phyloP scores from a whole-genome alignment of 92 coral and sea anemone genomes.

The Umimayanthus chanpuru region DNA sequence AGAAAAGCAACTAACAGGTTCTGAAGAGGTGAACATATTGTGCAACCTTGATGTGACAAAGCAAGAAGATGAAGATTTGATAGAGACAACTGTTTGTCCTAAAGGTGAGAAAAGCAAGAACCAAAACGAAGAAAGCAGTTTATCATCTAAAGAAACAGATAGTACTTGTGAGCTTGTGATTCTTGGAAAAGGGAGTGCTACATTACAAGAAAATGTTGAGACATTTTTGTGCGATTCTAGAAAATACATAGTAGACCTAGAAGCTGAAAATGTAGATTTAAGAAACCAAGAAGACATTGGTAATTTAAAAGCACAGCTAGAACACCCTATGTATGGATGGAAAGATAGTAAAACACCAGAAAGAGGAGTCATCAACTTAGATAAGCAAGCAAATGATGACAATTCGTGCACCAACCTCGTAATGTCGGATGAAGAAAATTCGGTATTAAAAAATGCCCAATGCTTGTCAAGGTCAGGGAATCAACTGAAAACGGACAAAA shows the following conservation, averaged over 20 bases:
- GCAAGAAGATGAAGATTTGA: not conserved
- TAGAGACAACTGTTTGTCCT: not conserved
- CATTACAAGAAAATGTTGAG: not conserved
- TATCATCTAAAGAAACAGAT: not conserved
- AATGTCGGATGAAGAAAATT: not conserved
- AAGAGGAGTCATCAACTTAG: not conserved
- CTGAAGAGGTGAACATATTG: not conserved
- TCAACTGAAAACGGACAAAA: not conserved
- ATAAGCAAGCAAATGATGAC: not conserved
- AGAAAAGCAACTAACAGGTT: conserved; percentile 20
- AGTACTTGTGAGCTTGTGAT: not conserved
- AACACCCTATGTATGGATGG: not conserved
- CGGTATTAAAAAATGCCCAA: not conserved
- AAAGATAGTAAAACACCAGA: not conserved
- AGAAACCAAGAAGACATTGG: not conserved
- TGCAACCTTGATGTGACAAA: not conserved
- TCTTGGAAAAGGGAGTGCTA: not conserved
- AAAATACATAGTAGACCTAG: not conserved
- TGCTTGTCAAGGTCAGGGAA: not conserved
- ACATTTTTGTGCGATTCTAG: not conserved
- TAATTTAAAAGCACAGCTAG: not conserved
- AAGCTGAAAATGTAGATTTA: not conserved
- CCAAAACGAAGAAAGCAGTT: not conserved
- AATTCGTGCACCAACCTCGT: not conserved
- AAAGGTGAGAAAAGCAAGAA: not conserved